Evolutionary conservation across 30 jellyfish, hydroid and myxozoan species (phyloP), one percentile per base, ranked within the genome.

Genomic region (Phacellophora camtschatica): DNA sequence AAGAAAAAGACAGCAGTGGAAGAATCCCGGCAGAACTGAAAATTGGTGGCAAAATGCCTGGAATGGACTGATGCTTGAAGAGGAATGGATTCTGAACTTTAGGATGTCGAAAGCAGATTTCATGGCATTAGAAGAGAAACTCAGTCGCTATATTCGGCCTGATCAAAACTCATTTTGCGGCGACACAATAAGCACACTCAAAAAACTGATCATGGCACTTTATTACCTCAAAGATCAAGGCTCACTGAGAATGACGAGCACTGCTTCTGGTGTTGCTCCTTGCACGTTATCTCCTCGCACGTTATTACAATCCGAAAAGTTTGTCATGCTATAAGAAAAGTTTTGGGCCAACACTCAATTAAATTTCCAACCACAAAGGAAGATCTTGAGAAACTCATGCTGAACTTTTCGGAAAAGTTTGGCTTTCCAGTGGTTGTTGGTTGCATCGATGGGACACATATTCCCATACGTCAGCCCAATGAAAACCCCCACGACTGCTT

Each of bases 351-450:
- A 41, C 16, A 58, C 18, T 64, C 31, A 31, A 58, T 63, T 10
- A 33, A 29, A 24, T 80, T 63, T 28, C 84, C 83, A 13, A 22
- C 68, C 25, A 61, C 65, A 36, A 43, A 77, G 54, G 93, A 86
- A 31, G 96, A 76, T 51, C 62, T 88, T 8, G 53, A 67, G 46
- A 29, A 43, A 23, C 54, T 64, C 34, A 45, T 41, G 59, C 29
- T 22, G 23, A 39, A 58, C 41, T 43, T 75, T 82, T 92, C 70
- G 56, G 34, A 54, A 19, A 55, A 70, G 59, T 66, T 74, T 80
- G 95, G 90, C 13, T 74, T 80, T 78, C 97, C 96, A 15, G 89
- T 31, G 71, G 97, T 58, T 22, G 67, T 88, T 29, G 95, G 97
- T 6, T 77, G 96, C 77, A 31, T 87, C 28, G 90, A 87, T 80